phyloP scores from a whole-genome alignment of 1,140 invertebrate genomes.

The Copidosoma floridanum region DNA sequence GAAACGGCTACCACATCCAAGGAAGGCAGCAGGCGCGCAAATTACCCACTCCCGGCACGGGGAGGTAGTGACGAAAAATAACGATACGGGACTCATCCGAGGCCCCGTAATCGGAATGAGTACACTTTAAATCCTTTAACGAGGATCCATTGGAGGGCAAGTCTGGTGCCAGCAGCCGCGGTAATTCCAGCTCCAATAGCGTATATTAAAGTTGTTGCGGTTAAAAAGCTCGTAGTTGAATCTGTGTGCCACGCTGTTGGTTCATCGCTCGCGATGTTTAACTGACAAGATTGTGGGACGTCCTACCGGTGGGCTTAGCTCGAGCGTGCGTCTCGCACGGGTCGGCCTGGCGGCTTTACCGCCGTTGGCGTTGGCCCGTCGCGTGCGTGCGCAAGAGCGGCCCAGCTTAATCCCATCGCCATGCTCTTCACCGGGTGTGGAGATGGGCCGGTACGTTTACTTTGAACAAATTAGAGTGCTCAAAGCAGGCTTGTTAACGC shows the following conservation, averaged over 20 bases:
- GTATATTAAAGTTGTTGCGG: slow-evolving; percentile 84
- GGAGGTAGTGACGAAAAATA: slow-evolving; percentile 85
- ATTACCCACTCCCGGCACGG: slow-evolving; percentile 81
- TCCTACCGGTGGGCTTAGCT: slow-evolving; percentile 48
- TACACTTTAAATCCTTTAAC: slow-evolving; percentile 64
- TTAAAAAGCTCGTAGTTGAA: slow-evolving; percentile 75
- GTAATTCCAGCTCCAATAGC: slow-evolving; percentile 89
- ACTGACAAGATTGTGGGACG: slow-evolving; percentile 47
- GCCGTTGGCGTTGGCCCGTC: too few relatives aligned
- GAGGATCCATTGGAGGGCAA: slow-evolving; percentile 85
- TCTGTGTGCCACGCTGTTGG: slow-evolving; percentile 64
- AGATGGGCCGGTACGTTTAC: background rate
- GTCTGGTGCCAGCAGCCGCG: slow-evolving; percentile 87
- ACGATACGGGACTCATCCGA: slow-evolving; percentile 62
- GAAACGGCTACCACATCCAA: slow-evolving; percentile 90
- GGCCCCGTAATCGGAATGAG: slow-evolving; percentile 83
- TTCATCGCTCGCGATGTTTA: slow-evolving; percentile 54
- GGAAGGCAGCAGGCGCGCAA: slow-evolving; percentile 79
- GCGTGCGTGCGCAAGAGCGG: background rate
- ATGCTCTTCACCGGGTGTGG: background rate
- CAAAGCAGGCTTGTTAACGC: slow-evolving; percentile 68
- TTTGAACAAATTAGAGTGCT: slow-evolving; percentile 72
- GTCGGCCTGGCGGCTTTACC: too few relatives aligned
- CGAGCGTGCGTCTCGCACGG: slow-evolving; percentile 16
- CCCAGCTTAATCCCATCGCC: background rate